phyloP scores from a whole-genome alignment of 2,797 vertebrate species.

The Urophycis tenuis region DNA sequence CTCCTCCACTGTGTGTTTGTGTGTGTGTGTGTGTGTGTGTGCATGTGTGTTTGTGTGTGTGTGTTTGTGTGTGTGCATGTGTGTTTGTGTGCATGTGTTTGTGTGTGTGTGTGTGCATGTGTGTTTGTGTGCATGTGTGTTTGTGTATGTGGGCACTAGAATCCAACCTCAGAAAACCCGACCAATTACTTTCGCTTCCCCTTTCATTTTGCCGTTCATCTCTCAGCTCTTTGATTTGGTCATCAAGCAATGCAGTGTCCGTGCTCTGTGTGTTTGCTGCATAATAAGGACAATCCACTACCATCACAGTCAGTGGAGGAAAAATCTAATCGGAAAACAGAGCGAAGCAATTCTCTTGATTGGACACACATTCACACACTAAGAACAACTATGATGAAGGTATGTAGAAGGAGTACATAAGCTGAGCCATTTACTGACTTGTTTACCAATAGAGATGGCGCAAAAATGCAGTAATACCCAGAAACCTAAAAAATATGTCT shows the following conservation, averaged over 20 bases:
- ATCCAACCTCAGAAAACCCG: constrained; percentile 18
- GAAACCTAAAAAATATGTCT: background rate
- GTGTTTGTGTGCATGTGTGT: constrained; percentile 14
- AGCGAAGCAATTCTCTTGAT: constrained; percentile 2
- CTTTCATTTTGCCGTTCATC: constrained; percentile 2
- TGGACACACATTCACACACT: constrained; percentile 4
- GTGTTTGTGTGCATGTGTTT: constrained; percentile 18
- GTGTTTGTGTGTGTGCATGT: constrained; percentile 1
- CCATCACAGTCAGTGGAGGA: constrained; percentile 17
- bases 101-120: constrained; percentile 9
- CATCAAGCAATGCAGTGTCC: constrained; percentile 1
- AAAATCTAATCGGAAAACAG: constrained; percentile 28
- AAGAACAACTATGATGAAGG: constrained; percentile 5
- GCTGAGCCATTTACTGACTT: background rate
- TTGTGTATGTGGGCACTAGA: constrained; percentile 11
- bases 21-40: constrained; percentile 22
- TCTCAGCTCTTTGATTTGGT: constrained; percentile 3
- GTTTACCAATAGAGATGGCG: background rate
- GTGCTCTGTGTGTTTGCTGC: constrained; percentile 24
- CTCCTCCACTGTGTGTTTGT: constrained; percentile 20
- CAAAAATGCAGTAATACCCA: background rate
- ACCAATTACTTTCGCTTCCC: constrained; percentile 20
- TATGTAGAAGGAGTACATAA: background rate
- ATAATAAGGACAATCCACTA: constrained; percentile 29
- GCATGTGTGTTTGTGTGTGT: constrained; percentile 10